Evolutionary conservation across 2,797 vertebrate species (phyloP), one percentile per base, ranked within the genome.

Genomic region (Xyrichtys novacula): DNA sequence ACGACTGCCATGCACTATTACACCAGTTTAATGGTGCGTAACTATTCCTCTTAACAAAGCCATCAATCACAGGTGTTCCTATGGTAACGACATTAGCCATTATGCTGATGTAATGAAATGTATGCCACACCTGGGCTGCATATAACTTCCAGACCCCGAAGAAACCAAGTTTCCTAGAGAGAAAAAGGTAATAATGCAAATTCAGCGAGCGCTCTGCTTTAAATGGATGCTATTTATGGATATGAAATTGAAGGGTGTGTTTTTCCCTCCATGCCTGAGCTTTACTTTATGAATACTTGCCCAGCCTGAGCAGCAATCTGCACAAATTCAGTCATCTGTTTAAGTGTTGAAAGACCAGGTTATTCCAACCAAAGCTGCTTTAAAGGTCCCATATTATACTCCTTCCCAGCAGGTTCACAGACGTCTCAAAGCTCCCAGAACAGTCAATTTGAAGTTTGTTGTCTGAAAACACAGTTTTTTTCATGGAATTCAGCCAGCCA

Each of bases 1-100:
- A 92, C 78, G 89, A 88, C 84, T 91, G 90, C 87, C 87, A 92
- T 85, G 90, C 91, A 83, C 87, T 89, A 91, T 93, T 92, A 91
- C 81, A 74, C 85, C 80, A 80, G 88, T 90, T 86, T 92, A 92
- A 93, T 93, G 87, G 80, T 57, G 78, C 85, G 85, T 87, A 91
- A 90, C 91, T 88, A 90, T 85, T 91, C 76, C 82, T 83, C 83
- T 88, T 91, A 91, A 92, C 89, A 91, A 85, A 92, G 87, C 82
- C 88, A 93, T 93, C 88, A 91, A 88, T 93, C 90, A 91, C 74
- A 77, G 73, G 77, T 73, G 87, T 88, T 89, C 14, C 90, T 81
- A 80, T 88, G 82, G 89, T 66, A 77, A 91, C 85, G 15, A 39
- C 72, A 69, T 81, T 73, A 78, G 71, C 80, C 69, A 68, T 83